These are phyloP conservation scores for Odiellus spinosus DNA, from an alignment of 2,888 invertebrate genomes.

Conservation along the genomic window DNA sequence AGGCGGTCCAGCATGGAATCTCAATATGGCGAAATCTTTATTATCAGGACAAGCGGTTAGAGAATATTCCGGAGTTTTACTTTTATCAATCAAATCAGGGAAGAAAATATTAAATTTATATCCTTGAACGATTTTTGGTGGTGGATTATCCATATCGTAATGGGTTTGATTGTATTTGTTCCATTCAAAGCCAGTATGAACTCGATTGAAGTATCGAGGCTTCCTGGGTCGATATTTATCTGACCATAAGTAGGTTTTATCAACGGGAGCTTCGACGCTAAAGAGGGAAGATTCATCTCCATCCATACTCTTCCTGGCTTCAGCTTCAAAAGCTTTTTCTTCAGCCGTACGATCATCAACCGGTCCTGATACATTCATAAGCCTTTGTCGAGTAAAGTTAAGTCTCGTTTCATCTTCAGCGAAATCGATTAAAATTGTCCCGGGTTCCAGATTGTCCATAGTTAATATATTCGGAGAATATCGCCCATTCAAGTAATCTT, in stretches of 20 bases:
- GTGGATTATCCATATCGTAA: constrained; percentile 99
- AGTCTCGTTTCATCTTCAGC: constrained; percentile 58
- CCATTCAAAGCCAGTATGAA: constrained; percentile 97
- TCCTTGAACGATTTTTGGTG: constrained; percentile 98
- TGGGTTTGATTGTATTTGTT: constrained; percentile 99
- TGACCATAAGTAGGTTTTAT: constrained; percentile 82
- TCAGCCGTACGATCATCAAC: constrained; percentile 38
- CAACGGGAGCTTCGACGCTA: constrained; percentile 60
- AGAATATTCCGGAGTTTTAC: constrained; percentile 78
- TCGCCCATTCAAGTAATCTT: constrained; percentile 57
- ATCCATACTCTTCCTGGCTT: constrained; percentile 68
- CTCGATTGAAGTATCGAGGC: constrained; percentile 87
- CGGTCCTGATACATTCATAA: constrained; percentile 39
- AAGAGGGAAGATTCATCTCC: constrained; percentile 79
- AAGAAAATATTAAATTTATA: constrained; percentile 99
- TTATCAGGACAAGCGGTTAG: constrained; percentile 82
- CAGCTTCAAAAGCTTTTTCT: constrained; percentile 52
- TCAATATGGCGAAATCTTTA: constrained; percentile 79
- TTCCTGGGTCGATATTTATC: constrained; percentile 96
- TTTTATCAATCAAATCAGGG: constrained; percentile 92
- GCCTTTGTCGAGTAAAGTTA: constrained; percentile 50
- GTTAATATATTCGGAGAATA: constrained; percentile 64
- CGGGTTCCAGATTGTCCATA: constrained; percentile 49
- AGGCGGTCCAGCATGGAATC: constrained; percentile 96
- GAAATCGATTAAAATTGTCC: constrained; percentile 56